phyloP scores from a whole-genome alignment of 2,797 vertebrate genomes.

The Chelonia mydas region DNA sequence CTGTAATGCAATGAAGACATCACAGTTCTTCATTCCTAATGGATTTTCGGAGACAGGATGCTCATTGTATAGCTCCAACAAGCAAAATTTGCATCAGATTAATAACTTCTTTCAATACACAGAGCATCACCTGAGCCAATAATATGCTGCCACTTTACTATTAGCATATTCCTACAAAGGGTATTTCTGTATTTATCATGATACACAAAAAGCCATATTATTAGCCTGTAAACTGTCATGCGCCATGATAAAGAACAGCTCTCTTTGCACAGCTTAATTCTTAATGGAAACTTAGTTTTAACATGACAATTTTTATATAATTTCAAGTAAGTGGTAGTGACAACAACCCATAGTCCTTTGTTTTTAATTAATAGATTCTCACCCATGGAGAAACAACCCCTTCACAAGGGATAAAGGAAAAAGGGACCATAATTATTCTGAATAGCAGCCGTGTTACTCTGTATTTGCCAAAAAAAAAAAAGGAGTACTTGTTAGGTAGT shows the following conservation, averaged over 20 bases:
- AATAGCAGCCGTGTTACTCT: no score
- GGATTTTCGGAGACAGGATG: fast-evolving
- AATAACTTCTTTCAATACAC: background rate
- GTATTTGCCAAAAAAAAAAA: no score
- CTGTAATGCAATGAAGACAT: background rate
- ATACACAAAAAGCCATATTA: conserved; percentile 21
- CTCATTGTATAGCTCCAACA: background rate
- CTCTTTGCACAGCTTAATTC: conserved; percentile 23
- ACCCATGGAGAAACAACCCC: background rate
- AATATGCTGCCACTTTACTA: background rate
- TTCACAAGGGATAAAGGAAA: background rate
- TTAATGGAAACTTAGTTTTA: conserved; percentile 51
- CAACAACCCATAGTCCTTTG: background rate
- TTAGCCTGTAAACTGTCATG: conserved; percentile 18
- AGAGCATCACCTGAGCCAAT: background rate
- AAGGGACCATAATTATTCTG: background rate
- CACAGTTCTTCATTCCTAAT: background rate
- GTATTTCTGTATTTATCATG: background rate
- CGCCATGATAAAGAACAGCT: conserved; percentile 29
- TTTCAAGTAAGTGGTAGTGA: background rate
- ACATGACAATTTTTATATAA: background rate
- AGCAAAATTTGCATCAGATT: background rate
- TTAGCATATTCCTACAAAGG: background rate
- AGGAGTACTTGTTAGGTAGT: no score
- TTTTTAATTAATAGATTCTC: background rate